Base-by-base conservation (phyloP, 2,113 vertebrate species). In the Leiothrix lutea region DNA sequence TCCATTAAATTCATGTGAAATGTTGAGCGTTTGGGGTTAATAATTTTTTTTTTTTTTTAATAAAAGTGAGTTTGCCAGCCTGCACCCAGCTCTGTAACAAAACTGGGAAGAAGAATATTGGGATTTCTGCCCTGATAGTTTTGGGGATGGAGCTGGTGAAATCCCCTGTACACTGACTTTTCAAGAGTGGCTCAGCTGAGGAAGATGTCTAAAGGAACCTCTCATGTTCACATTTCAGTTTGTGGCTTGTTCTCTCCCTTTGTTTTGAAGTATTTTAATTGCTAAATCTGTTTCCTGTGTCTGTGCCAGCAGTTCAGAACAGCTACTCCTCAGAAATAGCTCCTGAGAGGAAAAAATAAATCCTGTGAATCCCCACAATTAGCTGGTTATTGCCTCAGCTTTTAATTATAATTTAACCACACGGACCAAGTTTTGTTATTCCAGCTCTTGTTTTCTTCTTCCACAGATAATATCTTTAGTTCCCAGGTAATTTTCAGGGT, bases 381-480 rank as follows among this genome's bases (percentile, higher is more conserved):
- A 86, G 50, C 91, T 73, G 73, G 12, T 69, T 79, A 72, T 95
- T 92, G 80, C 84, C 53, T 36, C 18, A 77, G 85, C 92, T 83
- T 90, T 96, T 94, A 83, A 95, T 96, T 93, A 33, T 35, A 12
- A 82, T 83, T 81, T 86, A 88, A 95, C 82, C 71, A 51, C 87
- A 40, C 14, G 51, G 70, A 85, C 84, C 71, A 44, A 25, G 35
- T 47, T 80, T 44, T 73, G 47, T 48, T 87, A 8, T n/a, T 66
- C 24, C n/a, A 38, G 60, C 54, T 80, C 45, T 86, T 65, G 42
- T 85, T 90, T 67, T 58, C 90, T 78, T 47, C 75, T 73, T 67
- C 56, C 5, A 0, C 58, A 73, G 84, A 64, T 72, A 38, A 6
- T 38, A 80, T 60, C 73, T 85, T 31, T 28, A 28, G 24, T 80